phyloP scores from a whole-genome alignment of 2,888 invertebrate species.

The Chymomyza fuscimana region DNA sequence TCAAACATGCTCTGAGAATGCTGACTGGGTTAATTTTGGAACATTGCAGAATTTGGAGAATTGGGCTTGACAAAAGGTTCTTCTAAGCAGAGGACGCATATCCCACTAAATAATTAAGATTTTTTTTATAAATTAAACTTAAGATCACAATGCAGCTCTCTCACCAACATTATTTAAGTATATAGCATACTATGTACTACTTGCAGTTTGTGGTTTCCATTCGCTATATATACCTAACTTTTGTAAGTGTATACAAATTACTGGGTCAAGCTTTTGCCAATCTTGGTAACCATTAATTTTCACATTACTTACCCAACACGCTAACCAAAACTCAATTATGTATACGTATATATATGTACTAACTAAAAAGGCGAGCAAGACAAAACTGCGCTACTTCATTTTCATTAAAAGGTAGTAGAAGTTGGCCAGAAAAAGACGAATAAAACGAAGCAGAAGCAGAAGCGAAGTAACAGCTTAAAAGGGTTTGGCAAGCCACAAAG shows the following conservation, averaged over 20 bases:
- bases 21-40: no score
- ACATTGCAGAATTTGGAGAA: no score
- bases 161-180: no score
- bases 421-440: neutral
- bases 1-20: no score
- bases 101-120: no score
- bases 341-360: neutral
- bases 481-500: neutral
- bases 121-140: no score
- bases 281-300: constrained; percentile 63
- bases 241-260: constrained; percentile 14
- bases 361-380: constrained; percentile 3
- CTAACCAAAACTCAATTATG: constrained; percentile 7
- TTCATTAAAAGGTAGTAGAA: constrained; percentile 18
- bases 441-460: no score
- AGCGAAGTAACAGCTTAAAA: neutral
- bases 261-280: constrained; percentile 12
- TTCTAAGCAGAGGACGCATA: no score
- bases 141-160: no score
- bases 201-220: no score
- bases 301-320: constrained; percentile 37
- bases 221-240: constrained; percentile 7
- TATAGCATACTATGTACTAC: no score
- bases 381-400: constrained; percentile 29
- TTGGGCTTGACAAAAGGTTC: no score